These are phyloP conservation scores for Gymnobelideus leadbeateri DNA, from an alignment of 2,113 vertebrate genomes.

Conservation along the genomic window DNA sequence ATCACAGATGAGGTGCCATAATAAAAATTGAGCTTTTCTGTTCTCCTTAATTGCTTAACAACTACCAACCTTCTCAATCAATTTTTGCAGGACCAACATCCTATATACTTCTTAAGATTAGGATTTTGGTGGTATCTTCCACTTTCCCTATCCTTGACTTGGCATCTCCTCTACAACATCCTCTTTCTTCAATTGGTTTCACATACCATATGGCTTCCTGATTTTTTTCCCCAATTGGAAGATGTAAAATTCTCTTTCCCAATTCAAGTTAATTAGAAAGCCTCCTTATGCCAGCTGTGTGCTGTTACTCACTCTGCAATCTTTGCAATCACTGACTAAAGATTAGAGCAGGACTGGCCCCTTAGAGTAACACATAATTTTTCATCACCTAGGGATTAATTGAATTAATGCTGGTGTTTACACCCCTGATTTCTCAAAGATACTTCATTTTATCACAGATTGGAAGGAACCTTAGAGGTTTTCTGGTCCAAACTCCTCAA, in stretches of 20 bases:
- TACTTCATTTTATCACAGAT: background rate
- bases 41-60: background rate
- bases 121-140: background rate
- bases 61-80: background rate
- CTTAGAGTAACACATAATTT: constrained; percentile 4
- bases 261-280: background rate
- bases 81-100: background rate
- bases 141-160: background rate
- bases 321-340: constrained; percentile 1
- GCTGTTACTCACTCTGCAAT: background rate
- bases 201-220: background rate
- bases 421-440: background rate
- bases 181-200: background rate
- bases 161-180: background rate
- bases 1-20: background rate
- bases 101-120: background rate
- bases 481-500: background rate
- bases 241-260: background rate
- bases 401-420: background rate
- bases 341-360: background rate
- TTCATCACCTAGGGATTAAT: constrained; percentile 3
- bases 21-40: background rate
- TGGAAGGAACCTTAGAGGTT: background rate
- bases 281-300: background rate
- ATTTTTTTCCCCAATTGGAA: background rate